These are phyloP conservation scores for Aramus guarauna DNA, from an alignment of 2,113 vertebrate genomes.

Conservation along the genomic window DNA sequence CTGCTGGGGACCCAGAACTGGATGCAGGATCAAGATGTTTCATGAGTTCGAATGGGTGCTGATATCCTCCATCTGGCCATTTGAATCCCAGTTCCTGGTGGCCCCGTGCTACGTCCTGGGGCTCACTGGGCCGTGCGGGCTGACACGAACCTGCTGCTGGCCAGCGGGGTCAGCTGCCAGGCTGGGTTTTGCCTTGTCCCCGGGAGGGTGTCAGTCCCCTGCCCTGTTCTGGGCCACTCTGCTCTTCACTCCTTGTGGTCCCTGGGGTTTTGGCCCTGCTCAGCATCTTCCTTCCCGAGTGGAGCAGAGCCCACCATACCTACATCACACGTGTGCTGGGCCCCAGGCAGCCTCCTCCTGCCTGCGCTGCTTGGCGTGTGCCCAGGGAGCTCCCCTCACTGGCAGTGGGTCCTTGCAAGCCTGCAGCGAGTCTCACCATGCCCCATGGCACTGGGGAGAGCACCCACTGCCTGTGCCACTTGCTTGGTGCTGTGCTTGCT, in stretches of 20 bases:
- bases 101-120: background rate
- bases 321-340: rapidly evolving
- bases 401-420: background rate
- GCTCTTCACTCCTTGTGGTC: background rate
- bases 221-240: background rate
- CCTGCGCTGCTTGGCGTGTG: rapidly evolving
- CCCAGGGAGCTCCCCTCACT: rapidly evolving
- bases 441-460: rapidly evolving
- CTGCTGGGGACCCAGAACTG: background rate
- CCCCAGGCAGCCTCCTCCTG: background rate
- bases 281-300: background rate
- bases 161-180: background rate
- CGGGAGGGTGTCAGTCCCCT: background rate
- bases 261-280: background rate
- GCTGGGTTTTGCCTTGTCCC: background rate
- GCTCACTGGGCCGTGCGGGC: rapidly evolving
- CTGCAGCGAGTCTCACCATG: rapidly evolving
- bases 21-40: background rate
- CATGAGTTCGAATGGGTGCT: background rate
- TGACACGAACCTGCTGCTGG: background rate
- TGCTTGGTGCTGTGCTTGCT: background rate
- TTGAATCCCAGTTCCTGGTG: background rate
- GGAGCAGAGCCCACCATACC: background rate
- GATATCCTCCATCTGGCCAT: rapidly evolving
- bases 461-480: rapidly evolving